A percentile compares a stretch with the other conserved stretches of the same genome.
Conservation (phyloP, 2,113 vertebrate genomes). For the Piaya cayana region DNA sequence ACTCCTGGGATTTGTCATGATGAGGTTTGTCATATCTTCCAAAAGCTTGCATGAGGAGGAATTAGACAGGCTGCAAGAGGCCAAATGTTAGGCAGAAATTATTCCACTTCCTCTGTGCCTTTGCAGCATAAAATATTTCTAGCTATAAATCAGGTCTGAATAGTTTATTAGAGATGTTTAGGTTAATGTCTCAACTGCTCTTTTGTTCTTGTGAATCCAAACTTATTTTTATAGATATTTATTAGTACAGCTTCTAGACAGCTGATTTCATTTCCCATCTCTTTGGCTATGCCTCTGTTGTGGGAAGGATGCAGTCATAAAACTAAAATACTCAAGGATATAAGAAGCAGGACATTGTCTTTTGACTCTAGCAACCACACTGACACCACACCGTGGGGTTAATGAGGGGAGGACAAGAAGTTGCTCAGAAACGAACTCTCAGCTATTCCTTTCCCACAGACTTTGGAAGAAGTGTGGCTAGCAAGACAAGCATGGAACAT, state of each 20-base stretch:
- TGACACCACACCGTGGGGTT: neutral
- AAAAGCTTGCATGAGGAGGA: neutral
- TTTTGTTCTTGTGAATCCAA: slow-evolving; percentile 16
- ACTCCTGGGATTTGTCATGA: slow-evolving; percentile 42
- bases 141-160: neutral
- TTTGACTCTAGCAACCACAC: neutral
- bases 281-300: neutral
- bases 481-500: neutral
- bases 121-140: neutral
- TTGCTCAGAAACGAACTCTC: neutral
- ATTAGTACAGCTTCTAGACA: neutral
- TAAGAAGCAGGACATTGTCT: neutral
- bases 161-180: slow-evolving; percentile 50
- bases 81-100: slow-evolving; percentile 40
- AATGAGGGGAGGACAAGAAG: neutral
- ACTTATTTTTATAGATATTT: slow-evolving; percentile 33
- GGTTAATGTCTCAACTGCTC: slow-evolving; percentile 7
- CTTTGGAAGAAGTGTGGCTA: neutral
- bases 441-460: neutral
- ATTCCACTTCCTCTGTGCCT: slow-evolving; percentile 30
- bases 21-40: slow-evolving; percentile 23
- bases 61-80: neutral
- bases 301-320: slow-evolving; percentile 42
- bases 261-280: slow-evolving; percentile 52
- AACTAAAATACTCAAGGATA: neutral